Evolutionary conservation across 2,797 vertebrate species (phyloP).

Genomic region (Clarias fuscus): DNA sequence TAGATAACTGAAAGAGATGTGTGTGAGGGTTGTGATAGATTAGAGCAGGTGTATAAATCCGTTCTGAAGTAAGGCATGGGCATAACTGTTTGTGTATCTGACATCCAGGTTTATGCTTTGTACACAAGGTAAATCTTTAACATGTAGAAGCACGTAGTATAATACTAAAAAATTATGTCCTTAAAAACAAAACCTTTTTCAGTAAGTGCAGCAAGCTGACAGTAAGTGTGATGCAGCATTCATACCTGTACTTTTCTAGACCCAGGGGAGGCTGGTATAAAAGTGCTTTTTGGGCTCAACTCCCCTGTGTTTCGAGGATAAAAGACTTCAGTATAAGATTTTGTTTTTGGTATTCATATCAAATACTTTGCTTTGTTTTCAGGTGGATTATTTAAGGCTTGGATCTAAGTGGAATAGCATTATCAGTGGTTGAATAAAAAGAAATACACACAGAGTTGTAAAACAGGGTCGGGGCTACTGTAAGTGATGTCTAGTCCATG

Average conservation of each 20-base stretch:
- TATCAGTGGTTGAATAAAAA: background rate
- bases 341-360: background rate
- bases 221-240: background rate
- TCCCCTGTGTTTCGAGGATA: background rate
- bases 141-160: background rate
- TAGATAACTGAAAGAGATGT: background rate
- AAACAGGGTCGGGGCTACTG: background rate
- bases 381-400: background rate
- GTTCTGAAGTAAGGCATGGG: background rate
- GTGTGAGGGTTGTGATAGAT: conserved; percentile 10
- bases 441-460: background rate
- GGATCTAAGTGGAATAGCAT: background rate
- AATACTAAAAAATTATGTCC: background rate
- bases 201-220: background rate
- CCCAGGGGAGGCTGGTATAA: background rate
- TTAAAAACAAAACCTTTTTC: background rate
- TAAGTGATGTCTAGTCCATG: background rate
- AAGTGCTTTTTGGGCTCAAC: background rate
- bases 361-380: background rate
- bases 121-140: background rate
- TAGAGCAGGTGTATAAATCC: background rate
- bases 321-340: background rate
- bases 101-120: background rate
- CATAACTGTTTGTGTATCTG: background rate
- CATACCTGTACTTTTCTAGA: background rate